Evolutionary conservation across 2,113 vertebrate genomes (phyloP), one percentile per base, ranked within the genome.

Genomic region (Plotosus lineatus): DNA sequence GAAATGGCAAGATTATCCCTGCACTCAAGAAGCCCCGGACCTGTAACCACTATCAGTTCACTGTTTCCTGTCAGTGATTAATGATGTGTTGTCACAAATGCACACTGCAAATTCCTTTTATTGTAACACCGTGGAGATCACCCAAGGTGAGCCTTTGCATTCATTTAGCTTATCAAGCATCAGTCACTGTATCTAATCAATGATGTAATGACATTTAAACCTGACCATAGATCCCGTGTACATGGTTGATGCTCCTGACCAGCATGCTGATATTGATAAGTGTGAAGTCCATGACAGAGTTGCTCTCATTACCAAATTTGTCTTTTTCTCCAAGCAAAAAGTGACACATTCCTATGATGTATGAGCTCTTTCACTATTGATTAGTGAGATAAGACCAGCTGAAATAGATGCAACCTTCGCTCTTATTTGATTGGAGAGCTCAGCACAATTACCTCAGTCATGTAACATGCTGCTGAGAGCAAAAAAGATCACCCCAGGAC

Each of bases 281-380:
- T 23, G 12, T 76, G 23, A 75, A 36, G 78, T 73, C 71, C 58
- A 33, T 82, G 71, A 21, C 63, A 80, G 63, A 65, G 19, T 78
- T 55, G 12, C 58, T 33, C 51, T 80, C 58, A 40, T 55, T 44
- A 66, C 82, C 65, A 78, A 33, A 76, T 83, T 42, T 76, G 40
- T 61, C 36, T 61, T 77, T 76, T 38, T 80, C 58, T 69, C 72
- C 51, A 26, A 56, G 69, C 48, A 42, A 60, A 73, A 53, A 81
- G 51, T 46, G 79, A 56, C 80, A 79, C 77, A 72, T 72, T 71
- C 63, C 53, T 33, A 79, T 80, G 48, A 83, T 82, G 50, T 53
- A 81, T 58, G 53, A 66, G 72, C 40, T 80, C 78, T 77, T 74
- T 83, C 40, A 76, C 36, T 83, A 86, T 84, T 84, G 86, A 87